Evolutionary conservation across 2,888 invertebrate genomes (phyloP).

Genomic region (Neoascia interrupta): DNA sequence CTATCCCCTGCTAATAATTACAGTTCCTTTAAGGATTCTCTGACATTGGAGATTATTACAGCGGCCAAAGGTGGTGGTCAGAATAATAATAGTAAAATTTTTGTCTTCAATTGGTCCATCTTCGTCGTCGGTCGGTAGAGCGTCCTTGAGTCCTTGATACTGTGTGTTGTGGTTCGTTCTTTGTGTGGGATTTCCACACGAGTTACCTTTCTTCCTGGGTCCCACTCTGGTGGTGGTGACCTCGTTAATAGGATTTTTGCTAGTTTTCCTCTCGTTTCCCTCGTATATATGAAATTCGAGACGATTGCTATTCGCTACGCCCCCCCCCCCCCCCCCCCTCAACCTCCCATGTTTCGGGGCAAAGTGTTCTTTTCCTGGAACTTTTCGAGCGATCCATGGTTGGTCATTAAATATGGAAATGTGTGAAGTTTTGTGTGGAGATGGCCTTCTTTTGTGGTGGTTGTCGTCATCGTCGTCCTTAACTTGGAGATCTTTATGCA

Average conservation of each 20-base stretch:
- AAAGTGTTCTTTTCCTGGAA: conserved; percentile 31
- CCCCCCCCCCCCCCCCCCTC: neutral
- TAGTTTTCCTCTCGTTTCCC: conserved; percentile 9
- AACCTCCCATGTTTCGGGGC: neutral
- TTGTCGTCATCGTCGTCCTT: no score
- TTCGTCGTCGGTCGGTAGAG: neutral
- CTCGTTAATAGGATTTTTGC: conserved; percentile 66
- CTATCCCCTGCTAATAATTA: conserved; percentile 63
- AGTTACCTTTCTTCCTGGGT: conserved; percentile 39
- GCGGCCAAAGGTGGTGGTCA: conserved; percentile 67
- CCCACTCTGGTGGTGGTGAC: conserved; percentile 28
- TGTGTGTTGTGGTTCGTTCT: conserved; percentile 5
- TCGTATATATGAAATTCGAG: conserved; percentile 56
- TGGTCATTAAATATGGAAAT: conserved; percentile 69
- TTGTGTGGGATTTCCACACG: conserved; percentile 58
- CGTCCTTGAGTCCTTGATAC: conserved; percentile 9
- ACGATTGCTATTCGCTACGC: conserved; percentile 28
- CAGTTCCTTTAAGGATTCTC: conserved; percentile 65
- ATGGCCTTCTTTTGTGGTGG: neutral
- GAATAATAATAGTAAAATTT: conserved; percentile 70
- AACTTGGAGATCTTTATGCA: conserved; percentile 29
- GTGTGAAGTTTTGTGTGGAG: conserved; percentile 63
- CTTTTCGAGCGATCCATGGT: conserved; percentile 47
- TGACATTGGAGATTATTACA: conserved; percentile 68
- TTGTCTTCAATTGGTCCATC: conserved; percentile 61